phyloP scores from a whole-genome alignment of 2,113 vertebrate species.

The Sphyrna mokarran region DNA sequence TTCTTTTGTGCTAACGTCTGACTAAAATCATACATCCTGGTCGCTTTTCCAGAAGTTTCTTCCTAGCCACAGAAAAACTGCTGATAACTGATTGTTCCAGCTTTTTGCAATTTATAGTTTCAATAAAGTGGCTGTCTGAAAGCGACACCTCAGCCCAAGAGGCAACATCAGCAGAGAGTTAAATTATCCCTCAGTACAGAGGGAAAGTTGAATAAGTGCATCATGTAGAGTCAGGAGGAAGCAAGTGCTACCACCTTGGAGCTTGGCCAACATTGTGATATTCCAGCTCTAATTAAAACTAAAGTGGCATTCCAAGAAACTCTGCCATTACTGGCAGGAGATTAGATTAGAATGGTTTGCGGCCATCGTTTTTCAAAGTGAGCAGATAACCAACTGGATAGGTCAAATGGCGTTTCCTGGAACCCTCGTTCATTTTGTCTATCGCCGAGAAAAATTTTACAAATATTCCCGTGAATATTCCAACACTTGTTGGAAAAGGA shows the following conservation, averaged over 20 bases:
- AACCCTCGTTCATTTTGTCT: not conserved
- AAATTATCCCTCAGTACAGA: conserved; percentile 7
- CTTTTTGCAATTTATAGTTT: conserved; percentile 12
- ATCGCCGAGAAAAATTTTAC: not conserved
- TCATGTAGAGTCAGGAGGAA: too few species aligned
- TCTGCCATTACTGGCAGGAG: not conserved
- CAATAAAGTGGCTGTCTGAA: conserved; percentile 15
- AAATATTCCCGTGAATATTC: not conserved
- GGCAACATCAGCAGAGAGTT: conserved; percentile 4
- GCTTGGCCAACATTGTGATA: not conserved
- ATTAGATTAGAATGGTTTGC: not conserved
- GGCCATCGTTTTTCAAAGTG: not conserved
- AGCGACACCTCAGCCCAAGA: conserved; percentile 30
- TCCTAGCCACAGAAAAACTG: not conserved
- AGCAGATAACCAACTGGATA: not conserved
- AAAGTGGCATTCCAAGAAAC: conserved; percentile 6
- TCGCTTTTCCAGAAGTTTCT: not conserved
- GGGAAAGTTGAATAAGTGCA: not conserved
- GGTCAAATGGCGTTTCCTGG: not conserved
- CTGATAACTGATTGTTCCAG: not conserved
- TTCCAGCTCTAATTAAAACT: conserved; percentile 25
- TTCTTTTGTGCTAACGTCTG: not conserved
- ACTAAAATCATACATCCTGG: not conserved
- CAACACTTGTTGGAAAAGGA: not conserved
- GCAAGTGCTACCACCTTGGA: not conserved